phyloP scores from a whole-genome alignment of 2,113 vertebrate species.

The Chaenogobius annularis region DNA sequence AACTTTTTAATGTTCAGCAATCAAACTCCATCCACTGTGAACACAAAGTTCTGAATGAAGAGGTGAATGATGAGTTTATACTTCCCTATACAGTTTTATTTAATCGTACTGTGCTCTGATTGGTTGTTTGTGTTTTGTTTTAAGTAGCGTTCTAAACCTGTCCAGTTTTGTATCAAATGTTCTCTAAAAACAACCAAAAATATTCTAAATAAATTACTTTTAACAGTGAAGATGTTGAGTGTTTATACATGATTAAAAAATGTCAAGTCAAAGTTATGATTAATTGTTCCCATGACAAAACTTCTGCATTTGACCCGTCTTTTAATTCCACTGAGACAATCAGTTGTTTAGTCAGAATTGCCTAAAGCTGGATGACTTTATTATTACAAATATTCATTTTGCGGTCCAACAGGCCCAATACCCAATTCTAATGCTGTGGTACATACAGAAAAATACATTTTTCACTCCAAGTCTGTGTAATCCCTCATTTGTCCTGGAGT shows the following conservation, averaged over 20 bases:
- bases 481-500: too few species aligned
- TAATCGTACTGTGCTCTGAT: constrained; percentile 18
- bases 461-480: too few species aligned
- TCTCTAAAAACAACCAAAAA: constrained; percentile 33
- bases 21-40: constrained; percentile 48
- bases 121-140: constrained; percentile 28
- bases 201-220: constrained; percentile 38
- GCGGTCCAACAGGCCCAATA: too few species aligned
- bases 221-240: neutral
- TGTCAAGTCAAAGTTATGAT: neutral
- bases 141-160: constrained; percentile 33
- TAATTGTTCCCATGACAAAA: neutral
- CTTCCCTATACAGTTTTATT: constrained; percentile 43
- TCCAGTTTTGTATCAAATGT: constrained; percentile 52
- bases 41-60: constrained; percentile 13
- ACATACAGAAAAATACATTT: too few species aligned
- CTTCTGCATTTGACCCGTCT: neutral
- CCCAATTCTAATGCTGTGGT: too few species aligned
- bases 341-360: neutral
- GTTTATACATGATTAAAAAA: neutral
- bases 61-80: constrained; percentile 18
- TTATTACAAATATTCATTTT: neutral
- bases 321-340: neutral
- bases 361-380: neutral
- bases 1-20: constrained; percentile 10